phyloP scores from a whole-genome alignment of 2,113 vertebrate genomes.

The Ibidorhyncha struthersii region DNA sequence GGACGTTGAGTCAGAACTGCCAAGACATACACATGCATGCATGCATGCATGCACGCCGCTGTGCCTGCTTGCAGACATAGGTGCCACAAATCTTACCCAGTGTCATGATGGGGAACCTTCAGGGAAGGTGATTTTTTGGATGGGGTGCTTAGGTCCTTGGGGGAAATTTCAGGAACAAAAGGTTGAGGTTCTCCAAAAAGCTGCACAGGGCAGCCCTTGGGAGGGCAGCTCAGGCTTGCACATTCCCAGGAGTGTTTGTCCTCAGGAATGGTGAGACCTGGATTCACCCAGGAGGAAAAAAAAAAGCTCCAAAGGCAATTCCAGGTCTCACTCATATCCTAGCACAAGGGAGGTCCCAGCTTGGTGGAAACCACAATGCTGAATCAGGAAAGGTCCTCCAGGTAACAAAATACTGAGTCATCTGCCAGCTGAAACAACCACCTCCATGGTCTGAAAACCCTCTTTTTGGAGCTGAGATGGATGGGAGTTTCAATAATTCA shows the following conservation, averaged over 20 bases:
- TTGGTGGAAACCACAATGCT: not conserved
- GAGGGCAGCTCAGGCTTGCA: not conserved
- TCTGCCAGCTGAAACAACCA: not conserved
- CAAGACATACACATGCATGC: not conserved
- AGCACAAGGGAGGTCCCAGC: not conserved
- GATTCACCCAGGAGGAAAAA: not conserved
- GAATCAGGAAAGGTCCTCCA: not conserved
- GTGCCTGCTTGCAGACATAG: not conserved
- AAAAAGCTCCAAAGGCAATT: not conserved
- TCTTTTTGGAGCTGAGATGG: not conserved
- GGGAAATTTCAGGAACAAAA: not conserved
- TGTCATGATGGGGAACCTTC: not conserved
- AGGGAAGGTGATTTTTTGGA: not conserved
- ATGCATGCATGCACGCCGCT: not conserved
- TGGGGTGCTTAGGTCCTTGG: not conserved
- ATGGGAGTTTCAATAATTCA: not conserved
- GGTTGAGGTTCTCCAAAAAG: not conserved
- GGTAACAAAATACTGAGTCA: not conserved
- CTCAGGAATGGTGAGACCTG: not conserved
- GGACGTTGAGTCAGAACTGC: not conserved
- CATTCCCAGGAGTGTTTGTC: not conserved
- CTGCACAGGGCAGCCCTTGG: not conserved
- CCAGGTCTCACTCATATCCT: not conserved
- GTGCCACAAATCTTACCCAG: not conserved
- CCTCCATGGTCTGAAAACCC: not conserved